phyloP scores from a whole-genome alignment of 2,888 invertebrate species.

The Pollenia amentaria region DNA sequence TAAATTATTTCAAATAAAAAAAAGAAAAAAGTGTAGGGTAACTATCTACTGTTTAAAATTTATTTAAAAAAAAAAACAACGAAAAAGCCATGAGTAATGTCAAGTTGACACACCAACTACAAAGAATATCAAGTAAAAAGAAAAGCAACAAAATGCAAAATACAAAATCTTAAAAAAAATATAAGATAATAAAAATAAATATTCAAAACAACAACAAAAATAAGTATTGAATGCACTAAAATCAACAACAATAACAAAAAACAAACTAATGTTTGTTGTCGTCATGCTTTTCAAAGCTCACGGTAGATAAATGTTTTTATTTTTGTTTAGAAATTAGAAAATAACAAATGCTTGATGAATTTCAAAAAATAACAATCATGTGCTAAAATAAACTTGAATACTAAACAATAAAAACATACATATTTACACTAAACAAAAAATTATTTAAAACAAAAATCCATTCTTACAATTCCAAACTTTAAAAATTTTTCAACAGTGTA shows the following conservation, averaged over 20 bases:
- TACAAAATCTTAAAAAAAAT: constrained; percentile 49
- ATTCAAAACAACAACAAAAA: constrained; percentile 27
- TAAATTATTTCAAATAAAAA: not conserved
- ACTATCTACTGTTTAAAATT: constrained; percentile 7
- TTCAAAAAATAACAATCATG: constrained; percentile 72
- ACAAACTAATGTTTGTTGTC: constrained; percentile 57
- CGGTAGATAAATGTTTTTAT: constrained; percentile 41
- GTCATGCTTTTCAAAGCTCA: constrained; percentile 38
- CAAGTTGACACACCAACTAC: constrained; percentile 67
- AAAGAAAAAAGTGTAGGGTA: constrained; percentile 22
- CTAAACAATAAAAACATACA: constrained; percentile 27
- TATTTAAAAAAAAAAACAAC: constrained; percentile 37
- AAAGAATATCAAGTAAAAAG: constrained; percentile 52
- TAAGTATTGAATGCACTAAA: constrained; percentile 43
- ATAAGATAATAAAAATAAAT: constrained; percentile 52
- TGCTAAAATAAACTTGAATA: constrained; percentile 65
- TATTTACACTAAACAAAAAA: constrained; percentile 51
- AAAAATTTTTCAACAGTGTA: constrained; percentile 21
- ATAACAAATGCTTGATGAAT: constrained; percentile 76
- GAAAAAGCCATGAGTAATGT: constrained; percentile 72
- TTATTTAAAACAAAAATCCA: constrained; percentile 45
- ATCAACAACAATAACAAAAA: constrained; percentile 19
- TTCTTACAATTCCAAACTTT: not conserved
- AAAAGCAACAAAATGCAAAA: constrained; percentile 47
- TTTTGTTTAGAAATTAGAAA: constrained; percentile 76